Base-by-base conservation (phyloP, 2,113 vertebrate genomes). In the Corythornis vintsioides region DNA sequence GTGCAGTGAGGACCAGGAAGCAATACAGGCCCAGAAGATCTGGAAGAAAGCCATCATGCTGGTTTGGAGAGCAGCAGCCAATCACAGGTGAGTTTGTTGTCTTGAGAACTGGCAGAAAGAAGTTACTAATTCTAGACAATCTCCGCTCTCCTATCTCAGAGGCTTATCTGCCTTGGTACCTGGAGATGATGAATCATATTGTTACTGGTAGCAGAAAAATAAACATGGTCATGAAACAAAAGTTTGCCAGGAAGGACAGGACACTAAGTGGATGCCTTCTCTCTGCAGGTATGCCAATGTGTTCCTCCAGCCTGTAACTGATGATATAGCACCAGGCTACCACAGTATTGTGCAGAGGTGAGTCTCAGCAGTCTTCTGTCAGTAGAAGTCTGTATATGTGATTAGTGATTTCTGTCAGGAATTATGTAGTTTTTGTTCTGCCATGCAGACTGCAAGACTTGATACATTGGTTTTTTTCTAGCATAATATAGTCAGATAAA, bases 31-130 rank as follows among this genome's bases (percentile, higher is more conserved):
- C 47, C 99, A 99, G 96, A 99, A 99, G 97, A 99, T 99, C 95
- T 99, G 99, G 99, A 99, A 99, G 97, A 99, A 99, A 96, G 98
- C 99, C 74, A 99, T 99, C 74, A 99, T 99, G 99, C 97, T 99
- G 89, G 99, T 99, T 90, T 99, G 99, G 99, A 98, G 99, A 97
- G 99, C 99, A 55, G 99, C 99, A 86, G 99, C 99, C 92, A 99
- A 99, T 97, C 99, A 99, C 97, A 99, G 99, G 99, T 99, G 84
- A 97, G 95, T 96, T 75, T 90, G 74, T 35, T 90, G 24, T 45
- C 74, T 45, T 88, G 52, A 45, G 67, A 48, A 65, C 31, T 92
- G 47, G 43, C 75, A 89, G 80, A 83, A 95, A 89, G 70, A 79
- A 89, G 28, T 89, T 75, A 85, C 84, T 95, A 89, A 70, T 89